Conservation (phyloP, 2,113 vertebrate genomes). For the Erythrocercus mccallii region DNA sequence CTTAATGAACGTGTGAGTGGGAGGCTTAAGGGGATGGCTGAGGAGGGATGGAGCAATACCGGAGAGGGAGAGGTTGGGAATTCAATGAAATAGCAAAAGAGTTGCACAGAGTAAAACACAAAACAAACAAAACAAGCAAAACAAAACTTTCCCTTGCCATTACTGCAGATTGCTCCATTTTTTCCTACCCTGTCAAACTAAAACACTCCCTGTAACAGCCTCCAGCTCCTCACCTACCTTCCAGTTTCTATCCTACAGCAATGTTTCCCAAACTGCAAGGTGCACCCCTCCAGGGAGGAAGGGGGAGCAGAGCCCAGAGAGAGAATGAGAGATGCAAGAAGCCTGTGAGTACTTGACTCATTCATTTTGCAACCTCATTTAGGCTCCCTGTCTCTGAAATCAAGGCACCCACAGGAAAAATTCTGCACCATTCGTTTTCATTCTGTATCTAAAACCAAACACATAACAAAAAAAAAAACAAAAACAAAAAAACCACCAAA, state of each 20-base stretch:
- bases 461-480: background rate
- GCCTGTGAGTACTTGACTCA: background rate
- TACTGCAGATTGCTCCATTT: conserved; percentile 22
- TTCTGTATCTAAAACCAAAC: background rate
- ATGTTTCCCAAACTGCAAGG: background rate
- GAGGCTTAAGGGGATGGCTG: background rate
- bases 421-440: background rate
- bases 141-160: background rate
- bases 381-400: background rate
- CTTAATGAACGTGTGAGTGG: background rate
- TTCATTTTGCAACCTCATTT: background rate
- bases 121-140: background rate
- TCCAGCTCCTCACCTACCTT: background rate
- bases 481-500: no score
- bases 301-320: background rate
- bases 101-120: background rate
- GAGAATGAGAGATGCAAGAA: background rate
- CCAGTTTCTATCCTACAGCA: background rate
- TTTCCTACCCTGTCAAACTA: background rate
- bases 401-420: background rate
- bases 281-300: background rate
- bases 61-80: conserved; percentile 30
- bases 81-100: background rate
- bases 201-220: conserved; percentile 3
- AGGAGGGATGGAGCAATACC: conserved; percentile 12